Conservation (phyloP, 2,113 vertebrate species). For the Eulacestoma nigropectus region DNA sequence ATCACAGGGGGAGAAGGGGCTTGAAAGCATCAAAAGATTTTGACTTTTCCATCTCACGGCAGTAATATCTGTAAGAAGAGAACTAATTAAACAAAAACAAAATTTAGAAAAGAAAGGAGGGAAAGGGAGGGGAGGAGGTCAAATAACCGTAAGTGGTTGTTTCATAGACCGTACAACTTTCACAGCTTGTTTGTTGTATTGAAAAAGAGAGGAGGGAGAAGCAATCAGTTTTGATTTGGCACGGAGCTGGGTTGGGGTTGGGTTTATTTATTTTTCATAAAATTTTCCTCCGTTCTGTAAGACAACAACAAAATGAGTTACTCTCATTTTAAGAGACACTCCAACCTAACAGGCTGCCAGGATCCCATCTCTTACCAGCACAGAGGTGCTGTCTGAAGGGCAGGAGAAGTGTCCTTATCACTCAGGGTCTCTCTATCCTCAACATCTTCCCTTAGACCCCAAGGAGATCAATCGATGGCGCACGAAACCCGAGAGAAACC, state of each 20-base stretch:
- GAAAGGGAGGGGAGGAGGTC: neutral
- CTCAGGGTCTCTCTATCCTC: neutral
- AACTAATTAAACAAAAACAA: neutral
- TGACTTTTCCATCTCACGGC: neutral
- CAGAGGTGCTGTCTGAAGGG: neutral
- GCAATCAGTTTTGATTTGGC: neutral
- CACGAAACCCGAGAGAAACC: neutral
- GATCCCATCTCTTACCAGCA: neutral
- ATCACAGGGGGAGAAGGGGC: neutral
- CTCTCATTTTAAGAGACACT: neutral
- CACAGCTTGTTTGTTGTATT: neutral
- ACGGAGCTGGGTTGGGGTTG: neutral
- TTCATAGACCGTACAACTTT: neutral
- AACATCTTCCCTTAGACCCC: neutral
- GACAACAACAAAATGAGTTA: neutral
- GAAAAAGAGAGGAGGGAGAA: neutral
- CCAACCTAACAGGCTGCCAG: neutral
- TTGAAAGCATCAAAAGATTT: slow-evolving; percentile 36
- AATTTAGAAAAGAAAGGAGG: neutral
- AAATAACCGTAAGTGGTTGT: neutral
- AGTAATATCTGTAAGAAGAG: neutral
- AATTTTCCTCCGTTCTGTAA: neutral
- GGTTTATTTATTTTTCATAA: neutral
- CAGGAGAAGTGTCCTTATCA: neutral
- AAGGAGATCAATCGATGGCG: neutral